Percentiles rank a stretch among this genome's conserved stretches.
Conservation (phyloP, 2,888 invertebrate species). For the Aphodius granarius region DNA sequence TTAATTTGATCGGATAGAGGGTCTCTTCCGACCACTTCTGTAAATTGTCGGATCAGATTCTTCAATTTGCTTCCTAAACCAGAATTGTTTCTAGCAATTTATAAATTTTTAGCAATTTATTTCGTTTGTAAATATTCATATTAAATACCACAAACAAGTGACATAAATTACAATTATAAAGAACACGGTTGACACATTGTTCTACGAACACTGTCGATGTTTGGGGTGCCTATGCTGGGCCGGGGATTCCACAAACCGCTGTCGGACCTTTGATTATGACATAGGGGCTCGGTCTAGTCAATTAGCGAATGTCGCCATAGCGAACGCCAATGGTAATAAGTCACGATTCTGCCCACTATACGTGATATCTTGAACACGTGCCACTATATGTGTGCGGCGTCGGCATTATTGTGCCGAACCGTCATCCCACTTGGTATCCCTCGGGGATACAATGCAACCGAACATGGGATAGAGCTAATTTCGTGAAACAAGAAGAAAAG, state of each 20-base stretch:
- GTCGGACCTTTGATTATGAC: not conserved
- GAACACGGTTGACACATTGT: not conserved
- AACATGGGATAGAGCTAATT: not conserved
- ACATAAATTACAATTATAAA: not conserved
- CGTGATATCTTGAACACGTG: conserved; percentile 26
- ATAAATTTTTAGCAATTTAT: not conserved
- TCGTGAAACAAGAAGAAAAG: not conserved
- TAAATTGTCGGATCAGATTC: conserved; percentile 15
- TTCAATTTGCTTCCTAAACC: not conserved
- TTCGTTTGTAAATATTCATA: not conserved
- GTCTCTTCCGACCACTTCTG: conserved; percentile 18
- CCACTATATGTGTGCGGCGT: not conserved
- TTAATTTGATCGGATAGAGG: conserved; percentile 27
- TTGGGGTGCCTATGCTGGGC: not conserved
- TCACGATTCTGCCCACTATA: conserved; percentile 25
- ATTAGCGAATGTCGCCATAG: not conserved
- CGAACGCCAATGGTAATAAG: conserved; percentile 19
- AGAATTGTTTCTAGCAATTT: not conserved
- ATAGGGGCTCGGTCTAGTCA: not conserved
- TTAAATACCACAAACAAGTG: too few species aligned
- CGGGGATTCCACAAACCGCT: not conserved
- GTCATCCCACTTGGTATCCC: not conserved
- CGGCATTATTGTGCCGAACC: not conserved
- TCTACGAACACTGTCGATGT: not conserved
- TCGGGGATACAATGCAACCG: not conserved